These are phyloP conservation scores for Plestiodon gilberti DNA, from an alignment of 2,113 vertebrate genomes.

Conservation along the genomic window DNA sequence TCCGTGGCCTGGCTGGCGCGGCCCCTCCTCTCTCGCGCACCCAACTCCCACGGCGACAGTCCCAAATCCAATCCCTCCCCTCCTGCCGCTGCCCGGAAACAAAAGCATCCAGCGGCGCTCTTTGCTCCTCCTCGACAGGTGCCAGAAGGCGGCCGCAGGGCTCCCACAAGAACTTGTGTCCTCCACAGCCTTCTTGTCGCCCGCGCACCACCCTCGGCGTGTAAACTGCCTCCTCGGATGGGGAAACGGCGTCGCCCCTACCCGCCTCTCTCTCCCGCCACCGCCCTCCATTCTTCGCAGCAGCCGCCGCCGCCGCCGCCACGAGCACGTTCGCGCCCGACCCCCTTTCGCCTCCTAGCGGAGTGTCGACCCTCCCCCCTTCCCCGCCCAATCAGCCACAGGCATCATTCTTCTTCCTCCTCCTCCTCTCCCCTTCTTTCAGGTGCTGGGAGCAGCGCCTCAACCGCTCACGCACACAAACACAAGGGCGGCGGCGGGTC, in stretches of 20 bases:
- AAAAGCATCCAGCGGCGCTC: not conserved
- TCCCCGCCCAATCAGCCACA: not conserved
- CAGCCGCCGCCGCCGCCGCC: not conserved
- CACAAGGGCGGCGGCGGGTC: not conserved
- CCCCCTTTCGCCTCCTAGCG: not conserved
- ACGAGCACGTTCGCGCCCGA: not conserved
- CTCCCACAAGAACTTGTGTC: not conserved
- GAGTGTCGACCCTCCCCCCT: not conserved
- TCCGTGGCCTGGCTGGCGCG: not conserved
- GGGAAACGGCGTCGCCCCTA: not conserved
- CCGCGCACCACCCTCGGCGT: not conserved
- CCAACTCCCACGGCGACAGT: not conserved
- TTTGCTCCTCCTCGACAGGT: not conserved
- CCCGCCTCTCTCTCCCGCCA: not conserved
- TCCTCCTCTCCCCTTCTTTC: not conserved
- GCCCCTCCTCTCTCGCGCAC: no score
- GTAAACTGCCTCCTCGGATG: not conserved
- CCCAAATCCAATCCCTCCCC: not conserved
- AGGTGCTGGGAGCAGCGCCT: conserved; percentile 6
- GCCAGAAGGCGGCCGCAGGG: not conserved
- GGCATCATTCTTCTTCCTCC: not conserved
- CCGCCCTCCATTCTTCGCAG: not conserved
- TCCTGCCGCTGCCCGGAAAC: not conserved
- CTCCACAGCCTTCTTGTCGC: not conserved
- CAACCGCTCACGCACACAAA: no score